Evolutionary conservation across 2,113 vertebrate genomes (phyloP), one percentile per base, ranked within the genome.

Genomic region (Anguilla japonica): DNA sequence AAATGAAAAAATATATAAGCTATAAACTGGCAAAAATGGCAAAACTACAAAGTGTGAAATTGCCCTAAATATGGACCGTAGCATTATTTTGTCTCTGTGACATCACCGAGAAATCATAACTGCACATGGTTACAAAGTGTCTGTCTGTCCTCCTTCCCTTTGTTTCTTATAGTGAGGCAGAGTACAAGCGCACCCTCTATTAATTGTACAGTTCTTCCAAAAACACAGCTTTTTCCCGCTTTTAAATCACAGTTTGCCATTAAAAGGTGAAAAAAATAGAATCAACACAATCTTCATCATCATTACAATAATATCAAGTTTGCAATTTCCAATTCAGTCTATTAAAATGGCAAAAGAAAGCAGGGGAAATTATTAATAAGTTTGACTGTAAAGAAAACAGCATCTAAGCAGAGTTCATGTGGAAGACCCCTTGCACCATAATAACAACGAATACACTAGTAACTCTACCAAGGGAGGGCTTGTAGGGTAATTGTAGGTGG

Each of bases 231-330:
- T 67, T 67, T 20, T 67, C 22, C 18, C 26, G n/a, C 9, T n/a
- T 75, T 75, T 75, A 75, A 75, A 75, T 75, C 71, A 75, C 71
- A 75, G 71, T 29, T 75, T 75, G n/a, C 20, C n/a, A 75, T 34
- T 75, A 20, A 20, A 67, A 67, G 60, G 60, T 26, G 50, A 53
- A 26, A 67, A 20, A 67, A 22, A 67, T 67, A 67, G 22, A 67
- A 67, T 67, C 60, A 67, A 26, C 60, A 34, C 11, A 75, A 75
- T 75, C 11, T 15, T 80, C 20, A 80, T 41, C 79, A 41, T 80
- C 39, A 41, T 40, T 41, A 80, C 41, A 41, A 80, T 80, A 41
- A 80, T 3, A 80, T 16, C 79, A 80, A 26, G 18, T 75, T 75
- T 75, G 71, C 6, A n/a, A 75, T 75, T 75, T 75, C 71, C 34